Conservation (phyloP, 23 tunicate species). For the Clavelina lepadiformis region DNA sequence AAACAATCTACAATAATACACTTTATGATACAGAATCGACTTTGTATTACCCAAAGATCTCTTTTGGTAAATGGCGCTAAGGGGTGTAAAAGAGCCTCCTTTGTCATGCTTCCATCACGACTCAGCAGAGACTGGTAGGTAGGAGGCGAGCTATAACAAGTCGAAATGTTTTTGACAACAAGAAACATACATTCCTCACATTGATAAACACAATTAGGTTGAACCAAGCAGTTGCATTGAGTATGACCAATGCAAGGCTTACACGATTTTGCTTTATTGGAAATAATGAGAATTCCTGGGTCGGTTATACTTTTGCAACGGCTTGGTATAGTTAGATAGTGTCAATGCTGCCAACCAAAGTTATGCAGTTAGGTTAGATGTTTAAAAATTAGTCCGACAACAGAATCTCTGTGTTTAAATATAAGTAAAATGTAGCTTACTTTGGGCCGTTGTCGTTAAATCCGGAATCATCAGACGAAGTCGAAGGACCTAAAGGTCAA, state of each 20-base stretch:
- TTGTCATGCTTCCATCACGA: slow-evolving; percentile 65
- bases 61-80: slow-evolving; percentile 66
- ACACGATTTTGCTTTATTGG: too few relatives aligned
- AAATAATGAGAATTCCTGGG: too few relatives aligned
- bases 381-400: too few relatives aligned
- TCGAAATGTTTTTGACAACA: neutral
- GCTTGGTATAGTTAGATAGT: too few relatives aligned
- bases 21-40: neutral
- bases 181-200: too few relatives aligned
- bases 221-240: too few relatives aligned
- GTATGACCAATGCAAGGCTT: too few relatives aligned
- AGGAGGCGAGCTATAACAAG: slow-evolving; percentile 24
- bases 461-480: slow-evolving; percentile 78
- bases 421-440: neutral
- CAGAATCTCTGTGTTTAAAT: too few relatives aligned
- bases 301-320: too few relatives aligned
- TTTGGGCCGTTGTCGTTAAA: slow-evolving; percentile 22
- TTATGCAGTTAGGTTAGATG: too few relatives aligned
- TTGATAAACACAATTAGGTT: too few relatives aligned
- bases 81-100: slow-evolving; percentile 72
- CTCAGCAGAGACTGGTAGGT: slow-evolving; percentile 58
- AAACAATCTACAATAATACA: slow-evolving; percentile 1
- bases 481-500: slow-evolving; percentile 46
- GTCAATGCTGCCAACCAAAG: too few relatives aligned
- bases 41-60: slow-evolving; percentile 42